Conservation (phyloP, 2,113 vertebrate species). For the Echinops telfairi region DNA sequence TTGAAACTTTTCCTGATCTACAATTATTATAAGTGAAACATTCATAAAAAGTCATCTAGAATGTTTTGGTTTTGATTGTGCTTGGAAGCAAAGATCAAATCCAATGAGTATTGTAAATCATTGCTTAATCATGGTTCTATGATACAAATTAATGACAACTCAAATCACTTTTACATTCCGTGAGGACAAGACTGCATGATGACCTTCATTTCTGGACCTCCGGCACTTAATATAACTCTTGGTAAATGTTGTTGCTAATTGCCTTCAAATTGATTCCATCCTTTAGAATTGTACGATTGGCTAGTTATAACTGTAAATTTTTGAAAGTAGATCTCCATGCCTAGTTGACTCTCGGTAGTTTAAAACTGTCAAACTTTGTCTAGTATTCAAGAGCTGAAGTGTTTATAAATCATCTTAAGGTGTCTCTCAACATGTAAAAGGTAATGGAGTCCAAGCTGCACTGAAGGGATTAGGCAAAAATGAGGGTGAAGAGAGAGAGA, state of each 20-base stretch:
- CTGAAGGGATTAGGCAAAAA: no score
- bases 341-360: not conserved
- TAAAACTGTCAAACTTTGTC: not conserved
- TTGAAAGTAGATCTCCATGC: not conserved
- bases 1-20: conserved; percentile 23
- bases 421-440: not conserved
- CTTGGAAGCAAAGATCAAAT: not conserved
- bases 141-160: not conserved
- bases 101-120: not conserved
- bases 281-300: not conserved
- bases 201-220: not conserved
- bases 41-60: not conserved
- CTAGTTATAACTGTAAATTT: not conserved
- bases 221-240: not conserved
- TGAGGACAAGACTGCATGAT: not conserved
- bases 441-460: not conserved
- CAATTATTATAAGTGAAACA: conserved; percentile 20
- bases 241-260: not conserved
- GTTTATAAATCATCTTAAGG: conserved; percentile 36
- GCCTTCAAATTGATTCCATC: not conserved
- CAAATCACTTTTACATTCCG: not conserved
- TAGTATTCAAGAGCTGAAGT: not conserved
- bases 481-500: no score
- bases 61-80: not conserved
- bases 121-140: not conserved